A percentile compares a stretch with the other conserved stretches of the same genome.
phyloP scores from a whole-genome alignment of 2,888 invertebrate genomes.

The Xestia xanthographa region DNA sequence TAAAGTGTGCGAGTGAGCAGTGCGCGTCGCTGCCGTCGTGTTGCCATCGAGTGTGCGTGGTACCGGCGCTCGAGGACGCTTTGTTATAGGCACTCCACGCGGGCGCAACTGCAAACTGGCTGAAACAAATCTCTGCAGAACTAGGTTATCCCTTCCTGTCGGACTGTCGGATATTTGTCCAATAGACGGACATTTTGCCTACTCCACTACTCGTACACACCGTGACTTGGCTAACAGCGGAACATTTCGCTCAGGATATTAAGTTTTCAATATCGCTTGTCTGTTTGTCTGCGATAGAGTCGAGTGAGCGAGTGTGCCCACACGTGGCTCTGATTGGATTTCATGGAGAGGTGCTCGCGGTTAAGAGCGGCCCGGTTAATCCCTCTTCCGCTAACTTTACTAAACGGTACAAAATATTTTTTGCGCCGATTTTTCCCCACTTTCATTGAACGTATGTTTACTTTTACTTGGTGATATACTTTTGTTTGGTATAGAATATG shows the following conservation, averaged over 20 bases:
- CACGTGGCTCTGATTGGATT: slow-evolving; percentile 48
- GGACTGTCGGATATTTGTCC: slow-evolving; percentile 74
- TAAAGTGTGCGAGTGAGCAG: background rate
- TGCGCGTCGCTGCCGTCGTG: background rate
- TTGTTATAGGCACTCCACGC: slow-evolving; percentile 68
- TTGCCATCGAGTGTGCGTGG: slow-evolving; percentile 38
- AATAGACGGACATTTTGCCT: slow-evolving; percentile 64
- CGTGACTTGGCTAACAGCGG: slow-evolving; percentile 60
- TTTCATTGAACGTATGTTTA: slow-evolving; percentile 1
- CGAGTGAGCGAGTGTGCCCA: background rate
- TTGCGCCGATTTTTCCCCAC: slow-evolving; percentile 7
- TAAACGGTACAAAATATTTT: background rate
- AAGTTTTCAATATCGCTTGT: slow-evolving; percentile 72
- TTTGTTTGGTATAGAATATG: background rate
- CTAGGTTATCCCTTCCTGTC: slow-evolving; percentile 74
- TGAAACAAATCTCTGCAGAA: slow-evolving; percentile 76
- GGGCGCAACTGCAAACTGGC: slow-evolving; percentile 71
- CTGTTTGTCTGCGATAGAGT: slow-evolving; percentile 36
- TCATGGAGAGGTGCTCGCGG: slow-evolving; percentile 27
- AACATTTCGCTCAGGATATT: slow-evolving; percentile 72
- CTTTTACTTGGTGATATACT: background rate
- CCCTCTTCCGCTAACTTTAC: slow-evolving; percentile 14
- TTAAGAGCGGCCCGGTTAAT: slow-evolving; percentile 32
- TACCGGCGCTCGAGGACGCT: slow-evolving; percentile 52
- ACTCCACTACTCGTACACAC: slow-evolving; percentile 60